phyloP scores from a whole-genome alignment of 2,888 invertebrate species.

The Orgyia antiqua region DNA sequence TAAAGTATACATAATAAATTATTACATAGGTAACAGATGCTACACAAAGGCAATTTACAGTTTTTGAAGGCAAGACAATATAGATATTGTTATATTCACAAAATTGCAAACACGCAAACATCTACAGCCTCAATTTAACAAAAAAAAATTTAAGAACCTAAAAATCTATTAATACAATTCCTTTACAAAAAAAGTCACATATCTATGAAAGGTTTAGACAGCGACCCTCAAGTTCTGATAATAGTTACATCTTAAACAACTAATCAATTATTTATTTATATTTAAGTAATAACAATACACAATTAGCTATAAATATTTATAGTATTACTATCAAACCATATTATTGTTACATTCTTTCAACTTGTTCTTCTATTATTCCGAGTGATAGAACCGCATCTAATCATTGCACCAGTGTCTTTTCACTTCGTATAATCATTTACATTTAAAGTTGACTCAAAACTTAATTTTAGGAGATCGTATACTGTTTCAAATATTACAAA shows the following conservation, averaged over 20 bases:
- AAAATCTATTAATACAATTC: constrained; percentile 54
- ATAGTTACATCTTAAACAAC: constrained; percentile 75
- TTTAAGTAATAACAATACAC: constrained; percentile 78
- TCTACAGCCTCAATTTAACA: constrained; percentile 21
- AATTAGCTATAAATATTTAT: constrained; percentile 79
- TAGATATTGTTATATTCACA: too few species aligned
- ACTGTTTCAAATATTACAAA: constrained; percentile 79
- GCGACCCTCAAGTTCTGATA: constrained; percentile 64
- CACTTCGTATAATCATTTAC: constrained; percentile 63
- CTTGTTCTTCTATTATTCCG: constrained; percentile 55
- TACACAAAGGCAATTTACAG: constrained; percentile 42
- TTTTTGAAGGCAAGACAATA: too few species aligned
- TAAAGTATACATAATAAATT: constrained; percentile 40
- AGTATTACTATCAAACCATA: constrained; percentile 74
- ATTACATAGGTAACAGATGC: constrained; percentile 46
- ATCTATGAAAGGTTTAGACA: constrained; percentile 43
- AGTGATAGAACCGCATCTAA: constrained; percentile 43
- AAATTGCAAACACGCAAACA: too few species aligned
- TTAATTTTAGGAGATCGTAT: constrained; percentile 79
- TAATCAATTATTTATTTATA: constrained; percentile 77
- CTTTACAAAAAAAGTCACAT: constrained; percentile 54
- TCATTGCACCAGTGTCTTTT: constrained; percentile 59
- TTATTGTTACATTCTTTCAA: constrained; percentile 65
- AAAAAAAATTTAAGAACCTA: constrained; percentile 40
- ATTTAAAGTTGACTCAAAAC: constrained; percentile 75